Percentiles rank a stretch among this genome's conserved stretches.
These are phyloP conservation scores for Alloplasta piceator DNA, from an alignment of 2,888 invertebrate species.

Conservation along the genomic window DNA sequence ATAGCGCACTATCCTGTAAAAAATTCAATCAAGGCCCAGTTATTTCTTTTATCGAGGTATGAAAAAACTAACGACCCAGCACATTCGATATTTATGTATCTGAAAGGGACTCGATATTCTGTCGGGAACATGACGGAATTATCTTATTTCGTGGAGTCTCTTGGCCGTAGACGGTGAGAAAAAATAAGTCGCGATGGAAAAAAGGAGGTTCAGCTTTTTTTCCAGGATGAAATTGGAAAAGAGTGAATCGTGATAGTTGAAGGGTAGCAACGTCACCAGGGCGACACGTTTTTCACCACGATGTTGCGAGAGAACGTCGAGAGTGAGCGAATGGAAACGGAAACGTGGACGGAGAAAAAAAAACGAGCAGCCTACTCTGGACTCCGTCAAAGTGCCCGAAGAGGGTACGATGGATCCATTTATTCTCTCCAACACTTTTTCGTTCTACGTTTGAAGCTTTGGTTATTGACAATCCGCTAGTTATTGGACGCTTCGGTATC, in stretches of 20 bases:
- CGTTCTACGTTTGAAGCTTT: background rate
- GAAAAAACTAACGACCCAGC: no score
- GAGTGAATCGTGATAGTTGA: slow-evolving; percentile 27
- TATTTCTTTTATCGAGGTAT: no score
- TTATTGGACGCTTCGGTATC: background rate
- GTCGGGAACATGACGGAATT: background rate
- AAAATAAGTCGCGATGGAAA: slow-evolving; percentile 7
- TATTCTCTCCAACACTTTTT: slow-evolving; percentile 23
- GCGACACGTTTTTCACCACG: slow-evolving; percentile 44
- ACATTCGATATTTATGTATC: no score
- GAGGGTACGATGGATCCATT: slow-evolving; percentile 36
- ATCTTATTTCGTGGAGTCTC: background rate
- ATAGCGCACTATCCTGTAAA: no score
- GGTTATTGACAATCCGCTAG: background rate
- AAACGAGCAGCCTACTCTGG: slow-evolving; percentile 19
- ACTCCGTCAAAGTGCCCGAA: slow-evolving; percentile 11
- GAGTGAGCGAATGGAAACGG: slow-evolving; percentile 30
- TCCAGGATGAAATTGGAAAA: slow-evolving; percentile 33
- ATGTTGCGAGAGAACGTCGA: slow-evolving; percentile 29
- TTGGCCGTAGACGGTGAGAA: background rate
- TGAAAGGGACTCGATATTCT: background rate
- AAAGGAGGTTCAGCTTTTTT: background rate
- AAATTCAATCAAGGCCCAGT: no score
- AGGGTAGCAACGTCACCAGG: slow-evolving; percentile 30
- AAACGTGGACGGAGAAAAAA: slow-evolving; percentile 23